phyloP scores from a whole-genome alignment of 2,797 vertebrate genomes.

The Cygnus olor region DNA sequence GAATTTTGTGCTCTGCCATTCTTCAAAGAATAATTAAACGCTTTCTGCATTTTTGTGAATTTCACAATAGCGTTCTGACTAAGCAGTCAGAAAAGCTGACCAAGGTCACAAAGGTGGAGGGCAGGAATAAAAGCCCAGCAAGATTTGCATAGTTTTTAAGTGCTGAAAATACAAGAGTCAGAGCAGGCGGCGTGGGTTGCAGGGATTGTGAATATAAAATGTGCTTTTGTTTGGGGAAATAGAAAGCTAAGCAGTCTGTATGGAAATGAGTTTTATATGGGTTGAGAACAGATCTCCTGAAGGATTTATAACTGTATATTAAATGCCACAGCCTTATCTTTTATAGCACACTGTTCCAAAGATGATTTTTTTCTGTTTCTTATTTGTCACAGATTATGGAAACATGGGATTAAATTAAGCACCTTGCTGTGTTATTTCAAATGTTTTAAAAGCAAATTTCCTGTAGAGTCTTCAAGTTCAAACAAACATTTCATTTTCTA shows the following conservation, averaged over 20 bases:
- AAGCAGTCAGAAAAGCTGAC: conserved; percentile 47
- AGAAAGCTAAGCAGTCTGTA: conserved; percentile 80
- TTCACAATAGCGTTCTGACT: conserved; percentile 49
- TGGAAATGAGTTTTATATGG: conserved; percentile 82
- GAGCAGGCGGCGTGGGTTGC: conserved; percentile 59
- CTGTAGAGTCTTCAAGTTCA: neutral
- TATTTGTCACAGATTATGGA: conserved; percentile 74
- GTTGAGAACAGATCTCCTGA: conserved; percentile 77
- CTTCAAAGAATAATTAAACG: conserved; percentile 42
- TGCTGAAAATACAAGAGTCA: conserved; percentile 49
- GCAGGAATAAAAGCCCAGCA: conserved; percentile 47
- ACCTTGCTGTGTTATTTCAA: conserved; percentile 29
- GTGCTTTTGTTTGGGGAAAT: conserved; percentile 82
- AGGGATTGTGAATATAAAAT: conserved; percentile 74
- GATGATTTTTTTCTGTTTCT: conserved; percentile 56
- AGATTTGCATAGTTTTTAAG: conserved; percentile 61
- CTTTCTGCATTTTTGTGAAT: conserved; percentile 40
- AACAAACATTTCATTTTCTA: conserved; percentile 26
- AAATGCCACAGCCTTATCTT: conserved; percentile 82
- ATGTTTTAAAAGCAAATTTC: conserved; percentile 34
- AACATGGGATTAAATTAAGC: conserved; percentile 71
- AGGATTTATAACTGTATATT: conserved; percentile 79
- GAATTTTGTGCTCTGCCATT: conserved; percentile 18
- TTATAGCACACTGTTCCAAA: conserved; percentile 70
- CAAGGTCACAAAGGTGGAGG: conserved; percentile 54